A percentile compares a stretch with the other conserved stretches of the same genome.
Conservation (phyloP, 2,888 invertebrate genomes). For the Acrocyrtus sp. region DNA sequence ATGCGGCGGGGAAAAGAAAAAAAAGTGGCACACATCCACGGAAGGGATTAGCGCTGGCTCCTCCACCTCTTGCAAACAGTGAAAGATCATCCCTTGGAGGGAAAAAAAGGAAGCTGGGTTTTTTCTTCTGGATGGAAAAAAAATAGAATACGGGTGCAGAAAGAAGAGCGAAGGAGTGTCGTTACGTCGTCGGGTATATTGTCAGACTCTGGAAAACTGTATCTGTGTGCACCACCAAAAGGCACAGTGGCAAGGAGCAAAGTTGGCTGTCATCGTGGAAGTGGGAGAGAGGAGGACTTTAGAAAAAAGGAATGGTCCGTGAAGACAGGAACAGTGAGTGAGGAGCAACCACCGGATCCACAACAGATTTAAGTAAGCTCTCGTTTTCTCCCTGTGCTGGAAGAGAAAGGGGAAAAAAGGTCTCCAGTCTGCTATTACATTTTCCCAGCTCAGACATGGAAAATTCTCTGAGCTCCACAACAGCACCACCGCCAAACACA, state of each 20-base stretch:
- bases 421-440: conserved; percentile 6
- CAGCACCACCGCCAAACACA: conserved; percentile 4
- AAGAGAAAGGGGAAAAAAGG: background rate
- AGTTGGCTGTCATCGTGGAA: too few relatives aligned
- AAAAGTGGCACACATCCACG: too few relatives aligned
- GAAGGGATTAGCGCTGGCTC: too few relatives aligned
- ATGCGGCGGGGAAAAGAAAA: too few relatives aligned
- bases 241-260: too few relatives aligned
- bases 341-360: conserved; percentile 53
- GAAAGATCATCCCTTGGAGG: conserved; percentile 47
- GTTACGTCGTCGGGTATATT: too few relatives aligned
- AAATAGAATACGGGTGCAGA: background rate
- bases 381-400: conserved; percentile 1
- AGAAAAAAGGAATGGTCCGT: background rate
- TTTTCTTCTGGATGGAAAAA: background rate
- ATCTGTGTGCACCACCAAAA: background rate
- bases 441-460: background rate
- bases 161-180: conserved; percentile 5
- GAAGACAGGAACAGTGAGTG: conserved; percentile 40
- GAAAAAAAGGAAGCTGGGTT: background rate
- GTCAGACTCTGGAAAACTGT: too few relatives aligned
- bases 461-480: background rate
- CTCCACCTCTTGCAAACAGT: too few relatives aligned
- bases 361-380: conserved; percentile 36
- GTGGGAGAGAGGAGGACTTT: background rate